Percentiles rank a stretch among this genome's conserved stretches.
Evolutionary conservation across 2,113 vertebrate genomes (phyloP).

Genomic region (Equus quagga): DNA sequence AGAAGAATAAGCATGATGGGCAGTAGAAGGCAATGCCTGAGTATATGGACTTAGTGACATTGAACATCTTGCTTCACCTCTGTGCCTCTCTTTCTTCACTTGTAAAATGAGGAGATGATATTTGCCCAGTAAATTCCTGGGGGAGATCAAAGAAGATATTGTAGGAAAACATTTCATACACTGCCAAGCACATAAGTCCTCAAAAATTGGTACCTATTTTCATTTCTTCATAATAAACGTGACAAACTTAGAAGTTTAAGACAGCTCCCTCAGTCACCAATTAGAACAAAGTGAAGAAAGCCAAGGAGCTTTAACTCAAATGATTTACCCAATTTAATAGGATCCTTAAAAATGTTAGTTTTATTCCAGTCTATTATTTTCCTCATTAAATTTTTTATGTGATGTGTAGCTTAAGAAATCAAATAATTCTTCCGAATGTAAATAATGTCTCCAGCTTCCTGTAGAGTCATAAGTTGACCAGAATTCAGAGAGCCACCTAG

Average conservation of each 20-base stretch:
- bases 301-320: not conserved
- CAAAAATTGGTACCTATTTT: not conserved
- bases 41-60: not conserved
- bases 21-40: not conserved
- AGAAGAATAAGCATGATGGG: not conserved
- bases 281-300: conserved; percentile 6
- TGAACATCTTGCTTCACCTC: not conserved
- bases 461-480: not conserved
- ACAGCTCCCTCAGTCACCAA: not conserved
- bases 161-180: not conserved
- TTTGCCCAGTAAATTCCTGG: not conserved
- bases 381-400: conserved; percentile 5
- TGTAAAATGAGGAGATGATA: not conserved
- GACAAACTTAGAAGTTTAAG: conserved; percentile 4
- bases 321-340: not conserved
- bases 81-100: not conserved
- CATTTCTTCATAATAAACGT: not conserved
- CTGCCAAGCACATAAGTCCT: not conserved
- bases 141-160: not conserved
- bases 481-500: not conserved
- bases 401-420: not conserved
- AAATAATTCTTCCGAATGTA: not conserved
- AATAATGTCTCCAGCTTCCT: not conserved
- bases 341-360: conserved; percentile 9
- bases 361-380: conserved; percentile 13